Percentiles rank a stretch among this genome's conserved stretches.
These are phyloP conservation scores for Tetranychus truncatus DNA, from an alignment of 2,888 invertebrate species.

Conservation along the genomic window DNA sequence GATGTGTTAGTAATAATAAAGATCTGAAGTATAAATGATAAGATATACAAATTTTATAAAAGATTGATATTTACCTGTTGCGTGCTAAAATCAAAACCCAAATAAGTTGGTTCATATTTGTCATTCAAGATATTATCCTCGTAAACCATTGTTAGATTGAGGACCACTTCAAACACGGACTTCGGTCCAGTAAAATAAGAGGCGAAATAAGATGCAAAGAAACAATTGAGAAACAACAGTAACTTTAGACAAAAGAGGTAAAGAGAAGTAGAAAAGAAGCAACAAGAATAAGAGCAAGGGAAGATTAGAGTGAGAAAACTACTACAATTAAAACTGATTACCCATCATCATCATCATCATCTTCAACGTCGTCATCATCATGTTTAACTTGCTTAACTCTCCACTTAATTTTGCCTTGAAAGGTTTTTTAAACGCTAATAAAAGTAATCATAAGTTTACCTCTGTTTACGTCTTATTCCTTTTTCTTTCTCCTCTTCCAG, in stretches of 20 bases:
- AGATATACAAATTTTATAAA: constrained; percentile 1
- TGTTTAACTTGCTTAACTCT: neutral
- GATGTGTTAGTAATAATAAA: too few species aligned
- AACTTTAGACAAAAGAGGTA: too few species aligned
- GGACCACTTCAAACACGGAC: neutral
- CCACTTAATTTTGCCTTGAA: neutral
- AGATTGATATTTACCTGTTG: constrained; percentile 26
- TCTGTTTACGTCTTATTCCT: neutral
- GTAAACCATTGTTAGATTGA: neutral
- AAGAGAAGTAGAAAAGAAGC: neutral
- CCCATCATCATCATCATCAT: neutral
- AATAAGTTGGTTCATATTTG: constrained; percentile 1
- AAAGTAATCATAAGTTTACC: neutral
- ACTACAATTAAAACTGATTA: neutral
- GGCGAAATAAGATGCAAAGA: too few species aligned
- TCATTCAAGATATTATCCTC: neutral
- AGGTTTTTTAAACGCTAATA: neutral
- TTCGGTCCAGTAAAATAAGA: too few species aligned
- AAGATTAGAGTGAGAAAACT: neutral
- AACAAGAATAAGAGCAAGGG: neutral
- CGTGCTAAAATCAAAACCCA: constrained; percentile 29
- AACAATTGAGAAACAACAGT: too few species aligned
- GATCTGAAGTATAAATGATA: neutral
- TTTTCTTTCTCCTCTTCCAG: neutral
- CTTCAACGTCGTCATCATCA: neutral